These are phyloP conservation scores for Silurus glanis DNA, from an alignment of 2,113 vertebrate genomes.

Conservation along the genomic window DNA sequence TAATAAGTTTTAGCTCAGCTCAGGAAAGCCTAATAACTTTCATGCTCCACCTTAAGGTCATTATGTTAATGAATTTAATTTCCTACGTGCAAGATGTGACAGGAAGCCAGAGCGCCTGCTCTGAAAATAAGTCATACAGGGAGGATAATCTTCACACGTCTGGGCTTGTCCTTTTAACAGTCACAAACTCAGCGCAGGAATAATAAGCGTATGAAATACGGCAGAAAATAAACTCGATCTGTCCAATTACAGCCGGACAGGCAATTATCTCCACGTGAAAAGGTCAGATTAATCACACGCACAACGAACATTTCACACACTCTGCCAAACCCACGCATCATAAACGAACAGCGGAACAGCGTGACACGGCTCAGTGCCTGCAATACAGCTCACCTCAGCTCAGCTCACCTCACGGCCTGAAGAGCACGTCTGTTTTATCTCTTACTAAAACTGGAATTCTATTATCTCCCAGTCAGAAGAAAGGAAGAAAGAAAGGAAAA, in stretches of 20 bases:
- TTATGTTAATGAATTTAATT: not conserved
- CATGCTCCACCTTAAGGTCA: not conserved
- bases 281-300: constrained; percentile 51
- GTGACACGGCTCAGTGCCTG: not conserved
- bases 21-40: not conserved
- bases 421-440: not conserved
- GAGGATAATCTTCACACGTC: not conserved
- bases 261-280: constrained; percentile 9
- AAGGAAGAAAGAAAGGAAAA: not conserved
- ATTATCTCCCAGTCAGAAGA: not conserved
- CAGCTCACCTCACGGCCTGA: not conserved
- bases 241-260: constrained; percentile 17
- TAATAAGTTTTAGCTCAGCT: not conserved
- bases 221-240: not conserved
- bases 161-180: not conserved
- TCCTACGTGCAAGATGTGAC: not conserved
- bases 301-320: constrained; percentile 37
- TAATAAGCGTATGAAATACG: not conserved
- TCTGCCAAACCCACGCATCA: not conserved
- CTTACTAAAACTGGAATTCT: not conserved
- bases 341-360: constrained; percentile 19
- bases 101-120: not conserved
- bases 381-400: not conserved
- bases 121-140: not conserved
- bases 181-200: not conserved